phyloP scores from a whole-genome alignment of 2,113 vertebrate genomes.

The Takifugu bimaculatus region DNA sequence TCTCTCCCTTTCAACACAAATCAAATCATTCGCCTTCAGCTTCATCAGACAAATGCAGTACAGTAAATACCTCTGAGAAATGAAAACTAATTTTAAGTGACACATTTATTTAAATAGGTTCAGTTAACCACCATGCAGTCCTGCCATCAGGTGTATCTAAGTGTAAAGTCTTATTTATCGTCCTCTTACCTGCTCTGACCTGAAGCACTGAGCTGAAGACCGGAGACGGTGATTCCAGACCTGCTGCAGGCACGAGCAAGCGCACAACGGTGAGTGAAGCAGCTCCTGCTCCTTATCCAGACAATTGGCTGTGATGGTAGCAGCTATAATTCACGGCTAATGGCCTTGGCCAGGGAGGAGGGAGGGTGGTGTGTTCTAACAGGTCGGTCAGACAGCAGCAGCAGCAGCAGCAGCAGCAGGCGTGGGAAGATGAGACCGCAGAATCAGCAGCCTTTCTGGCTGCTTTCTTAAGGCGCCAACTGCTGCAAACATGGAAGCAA shows the following conservation, averaged over 20 bases:
- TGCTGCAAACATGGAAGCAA: too few species aligned
- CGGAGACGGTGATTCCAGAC: conserved; percentile 27
- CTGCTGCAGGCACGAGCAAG: conserved; percentile 49
- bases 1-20: conserved; percentile 4
- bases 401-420: conserved; percentile 21
- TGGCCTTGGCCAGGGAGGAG: conserved; percentile 44
- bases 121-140: conserved; percentile 3
- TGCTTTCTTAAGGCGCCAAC: neutral
- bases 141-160: conserved; percentile 2
- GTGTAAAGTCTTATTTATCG: conserved; percentile 18
- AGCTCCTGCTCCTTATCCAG: conserved; percentile 67
- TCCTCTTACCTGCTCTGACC: conserved; percentile 56
- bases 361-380: conserved; percentile 29
- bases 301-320: conserved; percentile 71
- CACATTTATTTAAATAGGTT: neutral
- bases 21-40: conserved; percentile 5
- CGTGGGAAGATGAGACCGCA: conserved; percentile 25
- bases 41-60: neutral
- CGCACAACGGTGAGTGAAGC: conserved; percentile 49
- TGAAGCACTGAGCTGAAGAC: conserved; percentile 9
- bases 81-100: too few species aligned
- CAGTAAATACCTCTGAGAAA: too few species aligned
- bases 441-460: conserved; percentile 15
- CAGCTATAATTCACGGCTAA: conserved; percentile 68
- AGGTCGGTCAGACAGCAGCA: conserved; percentile 50